phyloP scores from a whole-genome alignment of 2,113 vertebrate species.

The Nothobranchius kuhntae region DNA sequence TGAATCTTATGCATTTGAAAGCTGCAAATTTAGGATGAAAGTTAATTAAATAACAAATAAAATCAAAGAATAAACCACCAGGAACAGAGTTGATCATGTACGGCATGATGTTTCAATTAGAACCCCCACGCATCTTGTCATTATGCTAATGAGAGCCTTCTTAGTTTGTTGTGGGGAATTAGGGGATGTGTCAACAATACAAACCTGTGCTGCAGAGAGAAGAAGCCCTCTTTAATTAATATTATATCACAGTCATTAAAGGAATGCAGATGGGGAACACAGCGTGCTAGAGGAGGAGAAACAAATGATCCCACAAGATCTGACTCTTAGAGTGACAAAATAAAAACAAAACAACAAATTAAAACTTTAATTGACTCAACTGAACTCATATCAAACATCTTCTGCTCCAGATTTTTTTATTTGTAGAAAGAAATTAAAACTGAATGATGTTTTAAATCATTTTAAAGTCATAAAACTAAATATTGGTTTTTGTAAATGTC shows the following conservation, averaged over 20 bases:
- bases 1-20: background rate
- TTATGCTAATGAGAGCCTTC: conserved; percentile 34
- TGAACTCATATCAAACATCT: conserved; percentile 12
- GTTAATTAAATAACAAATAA: background rate
- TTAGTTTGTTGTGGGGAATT: conserved; percentile 29
- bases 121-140: conserved; percentile 10
- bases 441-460: no score
- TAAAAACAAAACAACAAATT: background rate
- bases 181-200: conserved; percentile 37
- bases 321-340: conserved; percentile 8
- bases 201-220: conserved; percentile 40
- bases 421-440: no score
- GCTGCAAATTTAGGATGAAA: background rate
- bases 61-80: conserved; percentile 3
- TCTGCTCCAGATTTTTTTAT: no score
- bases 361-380: background rate
- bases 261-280: conserved; percentile 33
- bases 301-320: conserved; percentile 15
- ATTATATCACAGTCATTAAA: conserved; percentile 37
- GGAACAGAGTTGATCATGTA: background rate
- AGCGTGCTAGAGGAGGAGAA: conserved; percentile 18
- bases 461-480: no score
- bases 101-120: conserved; percentile 34
- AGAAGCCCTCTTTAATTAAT: conserved; percentile 43
- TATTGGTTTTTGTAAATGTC: no score